A percentile compares a stretch with the other conserved stretches of the same genome.
Evolutionary conservation across 2,113 vertebrate species (phyloP).

Genomic region (Hippocampus guttulatus): DNA sequence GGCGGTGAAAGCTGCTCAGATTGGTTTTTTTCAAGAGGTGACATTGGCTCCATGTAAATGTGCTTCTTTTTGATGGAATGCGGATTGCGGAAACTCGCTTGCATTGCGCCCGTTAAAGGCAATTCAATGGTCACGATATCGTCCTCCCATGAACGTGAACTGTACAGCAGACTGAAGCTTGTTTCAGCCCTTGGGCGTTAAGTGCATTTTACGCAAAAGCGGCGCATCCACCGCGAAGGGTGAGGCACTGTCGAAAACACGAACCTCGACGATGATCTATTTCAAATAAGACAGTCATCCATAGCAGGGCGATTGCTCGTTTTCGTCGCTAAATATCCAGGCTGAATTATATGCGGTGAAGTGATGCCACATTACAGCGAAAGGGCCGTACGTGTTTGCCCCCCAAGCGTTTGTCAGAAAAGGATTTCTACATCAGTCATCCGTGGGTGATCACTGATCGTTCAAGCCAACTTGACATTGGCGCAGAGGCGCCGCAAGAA

Average conservation of each 20-base stretch:
- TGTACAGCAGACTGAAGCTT: conserved; percentile 9
- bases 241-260: conserved; percentile 54
- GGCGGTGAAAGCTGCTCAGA: neutral
- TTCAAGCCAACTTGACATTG: conserved; percentile 5
- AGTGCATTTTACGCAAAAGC: conserved; percentile 45
- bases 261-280: conserved; percentile 24
- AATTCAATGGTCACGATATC: conserved; percentile 18
- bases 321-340: neutral
- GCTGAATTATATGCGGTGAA: neutral
- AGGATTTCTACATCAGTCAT: neutral
- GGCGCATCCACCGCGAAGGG: conserved; percentile 45
- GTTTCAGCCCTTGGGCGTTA: neutral
- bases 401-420: neutral
- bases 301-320: neutral
- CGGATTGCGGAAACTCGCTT: conserved; percentile 14
- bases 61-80: conserved; percentile 15
- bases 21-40: neutral
- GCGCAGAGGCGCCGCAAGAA: conserved; percentile 43
- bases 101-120: neutral
- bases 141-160: conserved; percentile 35
- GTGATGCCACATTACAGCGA: conserved; percentile 6
- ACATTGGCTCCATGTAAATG: neutral
- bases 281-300: neutral
- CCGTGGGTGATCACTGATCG: neutral
- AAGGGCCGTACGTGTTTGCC: conserved; percentile 41